Conservation (phyloP, 2,113 vertebrate genomes). For the Phalacrocorax brasilianus region DNA sequence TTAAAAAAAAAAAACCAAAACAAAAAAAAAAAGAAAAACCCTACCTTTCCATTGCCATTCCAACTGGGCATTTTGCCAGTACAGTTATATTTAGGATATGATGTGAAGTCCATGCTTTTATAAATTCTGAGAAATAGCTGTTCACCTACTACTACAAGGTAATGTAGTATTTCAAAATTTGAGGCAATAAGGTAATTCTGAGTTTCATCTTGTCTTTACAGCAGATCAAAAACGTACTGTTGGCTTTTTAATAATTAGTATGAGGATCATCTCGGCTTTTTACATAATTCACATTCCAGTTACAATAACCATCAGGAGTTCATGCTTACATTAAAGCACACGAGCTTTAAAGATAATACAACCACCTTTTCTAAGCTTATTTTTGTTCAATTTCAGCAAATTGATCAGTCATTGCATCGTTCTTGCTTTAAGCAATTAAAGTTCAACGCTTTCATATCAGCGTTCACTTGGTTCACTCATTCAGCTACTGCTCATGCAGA, state of each 20-base stretch:
- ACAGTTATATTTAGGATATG: background rate
- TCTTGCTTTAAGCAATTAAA: background rate
- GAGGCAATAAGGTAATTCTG: background rate
- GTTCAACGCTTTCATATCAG: background rate
- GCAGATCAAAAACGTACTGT: background rate
- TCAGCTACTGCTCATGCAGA: background rate
- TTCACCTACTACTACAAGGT: background rate
- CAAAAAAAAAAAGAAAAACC: background rate
- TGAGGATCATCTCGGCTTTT: background rate
- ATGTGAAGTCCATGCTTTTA: background rate
- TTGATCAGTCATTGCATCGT: background rate
- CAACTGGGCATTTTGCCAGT: background rate
- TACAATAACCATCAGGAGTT: background rate
- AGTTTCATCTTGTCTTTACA: background rate
- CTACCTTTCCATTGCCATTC: background rate
- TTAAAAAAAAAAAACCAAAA: background rate
- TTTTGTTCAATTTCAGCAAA: background rate
- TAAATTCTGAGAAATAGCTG: background rate
- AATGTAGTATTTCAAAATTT: background rate
- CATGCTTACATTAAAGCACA: background rate
- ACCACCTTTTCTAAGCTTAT: background rate
- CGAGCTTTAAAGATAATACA: background rate
- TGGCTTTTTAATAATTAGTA: background rate
- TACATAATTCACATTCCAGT: background rate
- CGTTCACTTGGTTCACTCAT: background rate